A percentile compares a stretch with the other conserved stretches of the same genome.
phyloP scores from a whole-genome alignment of 2,888 invertebrate species.

The Callinectes sapidus region DNA sequence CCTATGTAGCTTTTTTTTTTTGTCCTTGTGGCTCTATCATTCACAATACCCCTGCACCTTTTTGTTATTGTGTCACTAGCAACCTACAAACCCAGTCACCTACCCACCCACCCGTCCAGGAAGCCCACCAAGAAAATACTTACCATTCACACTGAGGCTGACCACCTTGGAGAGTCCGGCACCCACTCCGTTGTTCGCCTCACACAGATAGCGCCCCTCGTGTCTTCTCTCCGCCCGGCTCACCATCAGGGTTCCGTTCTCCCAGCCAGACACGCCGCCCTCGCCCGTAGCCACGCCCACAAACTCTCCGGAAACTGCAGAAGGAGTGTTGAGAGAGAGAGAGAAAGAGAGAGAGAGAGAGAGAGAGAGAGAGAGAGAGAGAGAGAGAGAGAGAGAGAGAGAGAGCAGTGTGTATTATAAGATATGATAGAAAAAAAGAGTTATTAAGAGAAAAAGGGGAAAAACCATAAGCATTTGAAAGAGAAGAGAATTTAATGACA shows the following conservation, averaged over 20 bases:
- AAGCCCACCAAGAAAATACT: slow-evolving; percentile 63
- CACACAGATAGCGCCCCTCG: slow-evolving; percentile 95
- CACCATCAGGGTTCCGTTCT: slow-evolving; percentile 93
- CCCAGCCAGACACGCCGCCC: slow-evolving; percentile 75
- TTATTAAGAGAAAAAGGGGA: neutral
- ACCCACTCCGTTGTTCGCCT: slow-evolving; percentile 96
- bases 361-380: neutral
- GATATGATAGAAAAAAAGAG: neutral
- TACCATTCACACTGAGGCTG: slow-evolving; percentile 94
- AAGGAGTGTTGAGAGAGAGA: neutral
- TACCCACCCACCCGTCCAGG: neutral
- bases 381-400: neutral
- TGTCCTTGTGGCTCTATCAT: too few relatives aligned
- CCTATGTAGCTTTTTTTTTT: too few relatives aligned
- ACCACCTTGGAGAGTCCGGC: slow-evolving; percentile 95
- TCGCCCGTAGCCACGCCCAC: slow-evolving; percentile 53
- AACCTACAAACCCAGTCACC: too few relatives aligned
- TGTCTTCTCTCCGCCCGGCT: slow-evolving; percentile 93
- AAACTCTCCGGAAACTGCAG: slow-evolving; percentile 65
- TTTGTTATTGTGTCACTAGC: too few relatives aligned
- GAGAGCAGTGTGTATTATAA: neutral
- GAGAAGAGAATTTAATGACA: neutral
- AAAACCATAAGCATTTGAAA: neutral
- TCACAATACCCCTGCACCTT: too few relatives aligned
- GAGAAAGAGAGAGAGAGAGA: neutral